A percentile compares a stretch with the other conserved stretches of the same genome.
Evolutionary conservation across 1,140 invertebrate genomes (phyloP).

Genomic region (Heliconius himera): DNA sequence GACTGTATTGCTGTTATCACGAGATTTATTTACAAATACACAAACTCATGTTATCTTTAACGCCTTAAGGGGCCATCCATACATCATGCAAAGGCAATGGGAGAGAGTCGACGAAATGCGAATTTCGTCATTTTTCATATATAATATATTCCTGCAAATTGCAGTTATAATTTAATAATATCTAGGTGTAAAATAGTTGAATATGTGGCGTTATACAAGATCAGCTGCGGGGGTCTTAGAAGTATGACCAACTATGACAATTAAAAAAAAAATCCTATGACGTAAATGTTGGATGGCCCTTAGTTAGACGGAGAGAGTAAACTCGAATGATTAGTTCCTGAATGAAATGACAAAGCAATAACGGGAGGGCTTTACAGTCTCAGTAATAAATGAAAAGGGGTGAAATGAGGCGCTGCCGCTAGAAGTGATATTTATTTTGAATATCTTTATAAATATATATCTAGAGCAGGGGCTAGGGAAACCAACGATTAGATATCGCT

Average conservation of each 20-base stretch:
- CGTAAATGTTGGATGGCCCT: neutral
- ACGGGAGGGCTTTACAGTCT: constrained; percentile 65
- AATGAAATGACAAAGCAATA: constrained; percentile 32
- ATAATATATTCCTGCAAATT: no score
- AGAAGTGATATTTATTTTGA: constrained; percentile 14
- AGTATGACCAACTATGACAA: no score
- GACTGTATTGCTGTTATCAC: neutral
- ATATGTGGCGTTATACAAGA: no score
- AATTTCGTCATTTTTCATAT: no score
- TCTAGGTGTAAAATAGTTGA: no score
- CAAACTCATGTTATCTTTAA: neutral
- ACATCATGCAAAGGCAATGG: no score
- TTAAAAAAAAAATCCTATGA: no score
- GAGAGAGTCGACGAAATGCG: no score
- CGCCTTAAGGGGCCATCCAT: neutral
- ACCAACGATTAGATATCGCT: neutral
- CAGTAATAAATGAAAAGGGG: constrained; percentile 39
- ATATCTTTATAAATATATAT: neutral
- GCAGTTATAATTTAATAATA: no score
- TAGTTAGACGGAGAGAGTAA: neutral
- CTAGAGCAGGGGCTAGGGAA: neutral
- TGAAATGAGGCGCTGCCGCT: constrained; percentile 36
- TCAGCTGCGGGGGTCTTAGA: no score
- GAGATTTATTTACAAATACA: neutral
- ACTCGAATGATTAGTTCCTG: constrained; percentile 23